These are phyloP conservation scores for Anguilla megastoma DNA, from an alignment of 2,797 vertebrate species.

Conservation along the genomic window DNA sequence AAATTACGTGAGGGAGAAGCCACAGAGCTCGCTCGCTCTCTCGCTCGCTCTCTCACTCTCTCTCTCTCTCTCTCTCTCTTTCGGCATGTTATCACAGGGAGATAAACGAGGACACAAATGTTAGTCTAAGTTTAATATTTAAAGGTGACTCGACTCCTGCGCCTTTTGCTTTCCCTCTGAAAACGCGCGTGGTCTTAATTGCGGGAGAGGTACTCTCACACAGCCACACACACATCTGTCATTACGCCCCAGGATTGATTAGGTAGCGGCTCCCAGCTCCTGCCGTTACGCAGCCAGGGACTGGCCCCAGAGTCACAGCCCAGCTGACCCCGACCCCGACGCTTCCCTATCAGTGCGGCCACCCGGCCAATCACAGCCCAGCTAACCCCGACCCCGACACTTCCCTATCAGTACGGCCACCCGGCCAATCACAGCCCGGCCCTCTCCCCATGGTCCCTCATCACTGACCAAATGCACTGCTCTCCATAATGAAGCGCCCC, in stretches of 20 bases:
- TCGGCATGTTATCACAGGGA: background rate
- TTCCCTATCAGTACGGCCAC: background rate
- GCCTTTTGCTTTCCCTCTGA: slow-evolving; percentile 18
- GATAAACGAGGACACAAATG: background rate
- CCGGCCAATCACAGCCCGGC: background rate
- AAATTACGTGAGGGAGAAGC: background rate
- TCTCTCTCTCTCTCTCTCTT: background rate
- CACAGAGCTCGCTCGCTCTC: background rate
- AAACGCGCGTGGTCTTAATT: background rate
- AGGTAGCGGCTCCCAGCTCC: slow-evolving; percentile 71
- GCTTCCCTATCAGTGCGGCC: background rate
- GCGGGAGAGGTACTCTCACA: slow-evolving; percentile 47
- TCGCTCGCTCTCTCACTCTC: background rate
- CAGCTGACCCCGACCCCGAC: background rate
- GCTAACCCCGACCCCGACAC: no score
- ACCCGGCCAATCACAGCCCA: background rate
- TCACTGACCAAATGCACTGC: background rate
- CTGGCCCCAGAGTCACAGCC: background rate
- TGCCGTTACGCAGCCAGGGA: slow-evolving; percentile 56
- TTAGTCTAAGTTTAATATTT: slow-evolving; percentile 35
- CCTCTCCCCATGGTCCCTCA: background rate
- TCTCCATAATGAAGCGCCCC: background rate
- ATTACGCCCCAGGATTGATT: slow-evolving; percentile 65
- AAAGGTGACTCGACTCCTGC: slow-evolving; percentile 24
- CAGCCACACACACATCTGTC: slow-evolving; percentile 64